Evolutionary conservation across 2,888 invertebrate genomes (phyloP), one percentile per base, ranked within the genome.

Genomic region (Rhamnusium bicolor): DNA sequence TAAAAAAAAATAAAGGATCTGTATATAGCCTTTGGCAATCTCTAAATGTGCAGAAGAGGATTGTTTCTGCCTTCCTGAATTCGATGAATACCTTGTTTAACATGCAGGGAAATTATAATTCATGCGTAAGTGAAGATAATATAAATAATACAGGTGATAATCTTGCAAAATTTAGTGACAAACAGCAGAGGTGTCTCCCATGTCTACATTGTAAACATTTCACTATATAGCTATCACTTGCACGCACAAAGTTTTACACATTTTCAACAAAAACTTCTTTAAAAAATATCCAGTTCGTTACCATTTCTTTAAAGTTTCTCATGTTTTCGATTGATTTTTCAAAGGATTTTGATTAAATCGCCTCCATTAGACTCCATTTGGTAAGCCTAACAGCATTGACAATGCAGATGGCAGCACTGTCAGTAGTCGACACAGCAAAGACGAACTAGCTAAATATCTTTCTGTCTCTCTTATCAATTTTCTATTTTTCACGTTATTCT

Each of bases 361-460:
- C 90, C 91, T 91, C 91, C 92, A 91, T 91, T 91, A 90, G 89
- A 89, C 89, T 89, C 89, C 89, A 90, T 89, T 89, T 89, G 88
- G 89, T 89, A 89, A 89, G 89, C 91, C 90, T 90, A 91, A 91
- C 91, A 91, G 93, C 91, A 93, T 93, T 94, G 94, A 94, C 94
- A 94, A 92, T 92, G 92, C 91, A 94, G 94, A 92, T 92, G 93
- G 94, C 94, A 92, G 91, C 91, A 91, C 91, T 87, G 89, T 89
- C 90, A 89, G 89, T 88, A 89, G 90, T 90, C 90, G 88, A 90
- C 89, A 90, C 80, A 76, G 76, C 80, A 80, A 74, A 69, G 67
- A 69, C 67, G 69, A 73, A 69, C 69, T 72, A 69, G 70, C 29
- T 47, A 68, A 29, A 16, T 58, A 58, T 14, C 10, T 58, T 3